A percentile compares a stretch with the other conserved stretches of the same genome.
phyloP scores from a whole-genome alignment of 2,888 invertebrate genomes.

The Toxonevra muliebris region DNA sequence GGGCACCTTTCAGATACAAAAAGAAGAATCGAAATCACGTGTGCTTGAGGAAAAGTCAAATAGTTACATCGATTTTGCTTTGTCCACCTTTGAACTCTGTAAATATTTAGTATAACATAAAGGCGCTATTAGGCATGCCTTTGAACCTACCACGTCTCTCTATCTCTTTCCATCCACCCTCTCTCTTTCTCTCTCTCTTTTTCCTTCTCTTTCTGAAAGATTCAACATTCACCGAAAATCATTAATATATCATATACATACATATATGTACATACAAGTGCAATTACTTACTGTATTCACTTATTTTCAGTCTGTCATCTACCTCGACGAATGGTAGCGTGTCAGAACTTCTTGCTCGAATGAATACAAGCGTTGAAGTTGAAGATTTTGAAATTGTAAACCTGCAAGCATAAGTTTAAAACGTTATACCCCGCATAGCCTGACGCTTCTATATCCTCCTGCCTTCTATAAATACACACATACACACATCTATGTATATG shows the following conservation, averaged over 20 bases:
- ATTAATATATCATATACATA: not conserved
- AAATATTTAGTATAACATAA: no score
- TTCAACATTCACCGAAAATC: no score
- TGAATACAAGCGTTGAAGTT: slow-evolving; percentile 45
- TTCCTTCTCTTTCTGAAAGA: no score
- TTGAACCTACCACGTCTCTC: no score
- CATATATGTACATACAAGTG: not conserved
- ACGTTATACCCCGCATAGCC: not conserved
- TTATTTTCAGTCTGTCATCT: slow-evolving; percentile 7
- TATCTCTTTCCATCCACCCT: no score
- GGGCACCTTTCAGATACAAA: no score
- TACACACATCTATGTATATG: not conserved
- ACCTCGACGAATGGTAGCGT: slow-evolving; percentile 31
- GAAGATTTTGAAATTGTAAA: slow-evolving; percentile 12
- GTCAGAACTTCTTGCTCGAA: slow-evolving; percentile 45
- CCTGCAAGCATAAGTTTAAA: slow-evolving; percentile 2
- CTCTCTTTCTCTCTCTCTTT: no score
- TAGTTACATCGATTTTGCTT: no score
- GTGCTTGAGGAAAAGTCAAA: no score
- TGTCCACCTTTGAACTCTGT: no score
- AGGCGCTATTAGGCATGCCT: no score
- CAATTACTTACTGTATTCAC: not conserved
- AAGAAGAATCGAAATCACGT: no score
- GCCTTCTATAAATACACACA: not conserved
- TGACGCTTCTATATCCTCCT: not conserved